Evolutionary conservation across 2,113 vertebrate genomes (phyloP), one percentile per base, ranked within the genome.

Genomic region (Eretmochelys imbricata): DNA sequence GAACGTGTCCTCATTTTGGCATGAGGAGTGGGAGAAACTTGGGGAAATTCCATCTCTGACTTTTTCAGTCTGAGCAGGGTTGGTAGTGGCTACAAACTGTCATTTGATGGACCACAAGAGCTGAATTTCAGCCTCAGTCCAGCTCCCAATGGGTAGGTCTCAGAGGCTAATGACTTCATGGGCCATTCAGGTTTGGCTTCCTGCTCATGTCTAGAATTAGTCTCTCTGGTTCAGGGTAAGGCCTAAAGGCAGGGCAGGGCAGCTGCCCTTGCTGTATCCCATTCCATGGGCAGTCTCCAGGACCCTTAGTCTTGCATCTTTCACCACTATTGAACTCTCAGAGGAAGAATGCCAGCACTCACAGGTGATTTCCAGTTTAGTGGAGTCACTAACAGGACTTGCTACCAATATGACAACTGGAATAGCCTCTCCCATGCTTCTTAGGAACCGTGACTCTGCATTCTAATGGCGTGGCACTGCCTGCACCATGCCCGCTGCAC

Each of bases 401-500:
- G 4, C 42, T 89, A 76, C 53, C 69, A 48, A 27, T 78, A 46
- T 6, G 42, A 78, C 24, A 46, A 48, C 75, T 46, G 75, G 22
- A 48, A 78, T 48, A 48, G 13, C 75, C 6, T 78, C 25, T 48
- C 75, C 75, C 42, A 7, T 1, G 1, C 17, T 48, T 49, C 57
- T 57, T 42, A 35, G 0, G 0, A 50, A 31, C 27, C 69, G 46
- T 14, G 2, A 1, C 16, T 84, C 38, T 4, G 3, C 50, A 19
- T 4, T 84, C 51, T 8, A 1, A 46, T 6, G 4, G 53, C 0
- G 1, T 25, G 53, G 35, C 35, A 19, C 35, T 22, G 65, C n/a
- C 8, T 10, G n/a, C 17, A 25, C 85, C 10, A 42, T 50, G 35
- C 29, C 75, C 5, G 0, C 35, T 1, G 0, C 1, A 0, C n/a